Evolutionary conservation across 2,113 vertebrate species (phyloP).

Genomic region (Eublepharis macularius): DNA sequence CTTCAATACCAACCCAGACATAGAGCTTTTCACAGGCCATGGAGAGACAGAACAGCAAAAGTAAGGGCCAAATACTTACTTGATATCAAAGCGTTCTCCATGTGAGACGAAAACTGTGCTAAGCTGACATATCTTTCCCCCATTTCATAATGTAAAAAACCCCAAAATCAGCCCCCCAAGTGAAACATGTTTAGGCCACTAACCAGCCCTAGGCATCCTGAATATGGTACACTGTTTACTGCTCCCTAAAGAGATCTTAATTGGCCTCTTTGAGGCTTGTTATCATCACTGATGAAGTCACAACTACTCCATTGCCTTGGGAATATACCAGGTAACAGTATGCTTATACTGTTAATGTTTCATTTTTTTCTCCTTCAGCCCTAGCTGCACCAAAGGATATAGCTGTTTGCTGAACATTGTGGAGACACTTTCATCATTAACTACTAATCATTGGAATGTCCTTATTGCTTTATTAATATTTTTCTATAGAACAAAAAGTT

Average conservation of each 20-base stretch:
- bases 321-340: slow-evolving; percentile 2
- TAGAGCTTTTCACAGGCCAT: neutral
- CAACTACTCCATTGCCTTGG: neutral
- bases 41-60: neutral
- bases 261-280: slow-evolving; percentile 6
- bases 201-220: neutral
- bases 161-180: neutral
- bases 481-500: neutral
- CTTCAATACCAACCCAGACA: neutral
- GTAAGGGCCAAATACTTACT: slow-evolving; percentile 1
- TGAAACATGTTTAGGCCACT: slow-evolving; percentile 7
- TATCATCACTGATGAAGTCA: slow-evolving; percentile 31
- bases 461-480: neutral
- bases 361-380: neutral
- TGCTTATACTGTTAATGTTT: neutral
- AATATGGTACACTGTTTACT: neutral
- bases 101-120: slow-evolving; percentile 3
- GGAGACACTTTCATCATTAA: neutral
- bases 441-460: neutral
- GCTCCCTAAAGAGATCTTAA: neutral
- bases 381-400: neutral
- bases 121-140: neutral
- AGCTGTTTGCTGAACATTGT: neutral
- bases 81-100: slow-evolving; percentile 23
- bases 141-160: neutral